phyloP scores from a whole-genome alignment of 2,797 vertebrate genomes.

The Mormyrops attenuatus region DNA sequence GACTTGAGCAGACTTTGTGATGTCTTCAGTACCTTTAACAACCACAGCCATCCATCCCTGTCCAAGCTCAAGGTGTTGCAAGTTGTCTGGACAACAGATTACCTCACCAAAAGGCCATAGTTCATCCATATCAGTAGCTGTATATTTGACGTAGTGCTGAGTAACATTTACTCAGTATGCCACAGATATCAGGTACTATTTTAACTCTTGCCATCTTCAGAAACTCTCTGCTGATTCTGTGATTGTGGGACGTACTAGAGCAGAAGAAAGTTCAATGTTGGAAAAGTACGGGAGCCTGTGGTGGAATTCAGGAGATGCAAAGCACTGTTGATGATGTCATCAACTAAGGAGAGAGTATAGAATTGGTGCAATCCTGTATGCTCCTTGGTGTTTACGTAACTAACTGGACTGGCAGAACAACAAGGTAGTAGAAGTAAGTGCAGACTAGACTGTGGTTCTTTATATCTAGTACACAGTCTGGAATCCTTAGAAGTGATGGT shows the following conservation, averaged over 20 bases:
- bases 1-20: neutral
- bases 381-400: neutral
- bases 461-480: neutral
- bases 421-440: neutral
- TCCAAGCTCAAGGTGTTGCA: neutral
- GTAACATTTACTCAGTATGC: neutral
- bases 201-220: neutral
- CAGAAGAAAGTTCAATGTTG: neutral
- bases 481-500: neutral
- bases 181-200: neutral
- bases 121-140: neutral
- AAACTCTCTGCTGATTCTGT: neutral
- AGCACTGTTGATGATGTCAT: neutral
- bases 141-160: neutral
- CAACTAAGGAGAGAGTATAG: neutral
- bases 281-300: neutral
- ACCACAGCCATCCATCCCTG: neutral
- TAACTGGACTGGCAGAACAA: neutral
- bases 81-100: neutral
- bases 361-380: neutral
- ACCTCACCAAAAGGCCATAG: neutral
- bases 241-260: neutral
- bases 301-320: neutral
- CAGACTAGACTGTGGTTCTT: neutral
- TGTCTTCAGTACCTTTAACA: neutral